A percentile compares a stretch with the other conserved stretches of the same genome.
Conservation (phyloP, 2,888 invertebrate genomes). For the Acholoe squamosa region DNA sequence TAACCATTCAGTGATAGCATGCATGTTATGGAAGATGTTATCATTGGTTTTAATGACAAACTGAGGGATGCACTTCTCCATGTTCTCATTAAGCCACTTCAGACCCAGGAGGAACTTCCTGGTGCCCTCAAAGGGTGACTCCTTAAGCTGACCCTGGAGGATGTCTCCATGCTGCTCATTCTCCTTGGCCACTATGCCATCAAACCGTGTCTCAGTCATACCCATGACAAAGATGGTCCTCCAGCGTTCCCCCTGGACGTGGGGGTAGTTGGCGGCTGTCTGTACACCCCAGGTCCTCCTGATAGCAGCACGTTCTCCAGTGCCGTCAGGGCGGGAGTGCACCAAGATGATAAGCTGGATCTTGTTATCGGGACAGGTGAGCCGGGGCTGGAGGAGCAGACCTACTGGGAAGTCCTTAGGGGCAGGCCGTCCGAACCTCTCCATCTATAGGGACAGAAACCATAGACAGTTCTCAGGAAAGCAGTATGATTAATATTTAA, state of each 20-base stretch:
- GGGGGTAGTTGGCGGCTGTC: not conserved
- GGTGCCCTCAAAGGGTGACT: constrained; percentile 68
- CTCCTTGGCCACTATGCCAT: constrained; percentile 22
- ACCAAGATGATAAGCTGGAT: constrained; percentile 49
- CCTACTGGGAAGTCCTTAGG: constrained; percentile 60
- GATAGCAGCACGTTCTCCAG: constrained; percentile 50
- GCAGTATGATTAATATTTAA: no score
- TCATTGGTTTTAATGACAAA: constrained; percentile 70
- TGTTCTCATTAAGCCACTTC: constrained; percentile 65
- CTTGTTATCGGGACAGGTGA: constrained; percentile 21
- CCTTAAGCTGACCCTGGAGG: constrained; percentile 69
- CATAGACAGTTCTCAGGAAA: not conserved
- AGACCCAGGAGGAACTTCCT: constrained; percentile 69
- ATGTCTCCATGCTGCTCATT: constrained; percentile 36
- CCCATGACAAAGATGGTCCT: constrained; percentile 60
- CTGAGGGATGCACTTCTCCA: constrained; percentile 65
- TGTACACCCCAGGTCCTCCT: constrained; percentile 8
- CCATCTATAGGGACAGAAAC: not conserved
- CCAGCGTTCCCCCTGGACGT: constrained; percentile 10
- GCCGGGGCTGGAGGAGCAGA: not conserved
- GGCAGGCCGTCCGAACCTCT: constrained; percentile 38
- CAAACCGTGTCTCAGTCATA: constrained; percentile 38
- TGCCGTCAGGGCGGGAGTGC: constrained; percentile 36
- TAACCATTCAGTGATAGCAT: constrained; percentile 69
- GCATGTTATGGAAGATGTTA: constrained; percentile 70